These are phyloP conservation scores for Trisateles emortualis DNA, from an alignment of 2,888 invertebrate species.

Conservation along the genomic window DNA sequence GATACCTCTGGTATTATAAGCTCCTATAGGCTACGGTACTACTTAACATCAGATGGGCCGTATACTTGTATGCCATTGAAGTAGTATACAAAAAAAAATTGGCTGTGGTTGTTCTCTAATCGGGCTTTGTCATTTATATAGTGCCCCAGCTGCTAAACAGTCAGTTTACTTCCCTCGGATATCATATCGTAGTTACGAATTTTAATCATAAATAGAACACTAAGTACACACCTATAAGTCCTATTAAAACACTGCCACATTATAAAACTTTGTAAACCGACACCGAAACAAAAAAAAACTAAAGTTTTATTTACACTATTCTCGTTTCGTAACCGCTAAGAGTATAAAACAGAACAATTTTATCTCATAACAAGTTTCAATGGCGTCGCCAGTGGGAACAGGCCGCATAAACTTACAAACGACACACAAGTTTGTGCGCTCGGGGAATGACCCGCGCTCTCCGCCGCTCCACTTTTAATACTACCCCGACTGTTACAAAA, in stretches of 20 bases:
- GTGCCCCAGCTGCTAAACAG: too few species aligned
- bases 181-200: too few species aligned
- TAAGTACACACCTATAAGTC: too few species aligned
- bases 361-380: constrained; percentile 69
- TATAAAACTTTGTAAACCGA: neutral
- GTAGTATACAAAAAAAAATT: too few species aligned
- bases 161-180: too few species aligned
- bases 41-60: too few species aligned
- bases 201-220: too few species aligned
- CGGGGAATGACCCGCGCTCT: constrained; percentile 45
- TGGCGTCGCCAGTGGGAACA: constrained; percentile 57
- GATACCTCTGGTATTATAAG: too few species aligned
- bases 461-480: constrained; percentile 39
- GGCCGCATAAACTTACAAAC: constrained; percentile 63
- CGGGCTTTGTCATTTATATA: too few species aligned
- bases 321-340: constrained; percentile 52
- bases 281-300: constrained; percentile 11
- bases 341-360: constrained; percentile 63
- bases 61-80: too few species aligned
- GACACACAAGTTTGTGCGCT: constrained; percentile 51
- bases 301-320: constrained; percentile 27
- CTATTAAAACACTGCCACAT: neutral
- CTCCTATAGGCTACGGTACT: too few species aligned
- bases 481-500: constrained; percentile 15
- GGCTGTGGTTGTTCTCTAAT: too few species aligned